Percentiles rank a stretch among this genome's conserved stretches.
phyloP scores from a whole-genome alignment of 2,888 invertebrate species.

The Crocallis elinguaria region DNA sequence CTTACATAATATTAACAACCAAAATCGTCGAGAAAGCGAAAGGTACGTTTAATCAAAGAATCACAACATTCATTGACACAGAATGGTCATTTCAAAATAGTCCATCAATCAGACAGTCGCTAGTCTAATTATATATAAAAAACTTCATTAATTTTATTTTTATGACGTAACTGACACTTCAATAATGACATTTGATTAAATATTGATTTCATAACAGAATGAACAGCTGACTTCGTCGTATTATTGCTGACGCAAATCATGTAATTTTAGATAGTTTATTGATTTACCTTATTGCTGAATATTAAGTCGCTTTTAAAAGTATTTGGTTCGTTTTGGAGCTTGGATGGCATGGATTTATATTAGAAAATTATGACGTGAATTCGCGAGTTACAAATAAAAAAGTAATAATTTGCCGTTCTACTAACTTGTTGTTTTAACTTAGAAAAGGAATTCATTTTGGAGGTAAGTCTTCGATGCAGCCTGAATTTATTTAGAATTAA shows the following conservation, averaged over 20 bases:
- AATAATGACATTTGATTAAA: slow-evolving; percentile 25
- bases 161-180: slow-evolving; percentile 20
- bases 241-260: too few species aligned
- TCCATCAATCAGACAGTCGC: slow-evolving; percentile 25
- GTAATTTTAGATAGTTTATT: neutral
- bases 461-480: too few species aligned
- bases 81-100: slow-evolving; percentile 17
- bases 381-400: too few species aligned
- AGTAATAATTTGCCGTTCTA: too few species aligned
- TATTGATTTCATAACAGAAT: slow-evolving; percentile 17
- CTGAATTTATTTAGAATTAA: too few species aligned
- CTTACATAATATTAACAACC: slow-evolving; percentile 14
- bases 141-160: slow-evolving; percentile 15
- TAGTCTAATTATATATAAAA: slow-evolving; percentile 1
- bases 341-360: too few species aligned
- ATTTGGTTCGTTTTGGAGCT: too few species aligned
- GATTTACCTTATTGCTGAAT: too few species aligned
- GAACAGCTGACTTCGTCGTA: neutral
- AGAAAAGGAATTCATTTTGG: too few species aligned
- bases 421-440: too few species aligned
- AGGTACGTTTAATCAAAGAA: slow-evolving; percentile 18
- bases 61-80: slow-evolving; percentile 22
- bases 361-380: too few species aligned
- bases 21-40: slow-evolving; percentile 23
- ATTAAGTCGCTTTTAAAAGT: too few species aligned